Base-by-base conservation (phyloP, 2,797 vertebrate genomes). In the Mormyrops attenuatus region DNA sequence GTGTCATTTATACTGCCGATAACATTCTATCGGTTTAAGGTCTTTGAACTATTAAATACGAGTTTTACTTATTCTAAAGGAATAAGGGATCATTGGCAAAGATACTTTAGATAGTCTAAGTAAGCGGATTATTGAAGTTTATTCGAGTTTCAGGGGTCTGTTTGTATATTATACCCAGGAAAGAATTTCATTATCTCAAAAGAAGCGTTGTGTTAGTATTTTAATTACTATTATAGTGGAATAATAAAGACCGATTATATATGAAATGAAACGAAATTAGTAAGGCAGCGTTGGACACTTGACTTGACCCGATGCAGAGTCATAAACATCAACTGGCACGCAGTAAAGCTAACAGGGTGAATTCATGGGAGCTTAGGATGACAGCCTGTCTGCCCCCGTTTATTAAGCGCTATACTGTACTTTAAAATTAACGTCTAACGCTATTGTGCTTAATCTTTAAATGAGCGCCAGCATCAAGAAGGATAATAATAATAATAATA, bases 1-100 rank as follows among this genome's bases (percentile, higher is more conserved):
- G 90, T 92, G 91, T 92, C 90, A 91, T 90, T 89, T 89, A 89
- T 92, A 91, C 88, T 47, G 91, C 90, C 89, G 85, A 91, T 91
- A 52, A 6, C 84, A 50, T 73, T 38, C 38, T 38, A 52, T 15
- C n/a, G 44, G 3, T 50, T 85, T 92, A 89, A n/a, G 88, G 82
- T 85, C 52, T 55, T 90, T 88, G 22, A 73, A 50, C 47, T 85
- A 52, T 26, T 84, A 13, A 85, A 85, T 50, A 34, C 13, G 22
- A 85, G n/a, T 44, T n/a, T 44, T 20, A 30, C 49, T 47, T 47
- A 84, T 84, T n/a, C 3, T 44, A 84, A 84, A 47, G 20, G n/a
- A 44, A 49, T 49, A 49, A 17, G 44, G 47, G 49, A 38, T 82
- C 38, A 9, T 82, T 82, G 5, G 20, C 41, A 82, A 47, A 82